Base-by-base conservation (phyloP, 1,140 invertebrate species). In the Babylonia areolata region DNA sequence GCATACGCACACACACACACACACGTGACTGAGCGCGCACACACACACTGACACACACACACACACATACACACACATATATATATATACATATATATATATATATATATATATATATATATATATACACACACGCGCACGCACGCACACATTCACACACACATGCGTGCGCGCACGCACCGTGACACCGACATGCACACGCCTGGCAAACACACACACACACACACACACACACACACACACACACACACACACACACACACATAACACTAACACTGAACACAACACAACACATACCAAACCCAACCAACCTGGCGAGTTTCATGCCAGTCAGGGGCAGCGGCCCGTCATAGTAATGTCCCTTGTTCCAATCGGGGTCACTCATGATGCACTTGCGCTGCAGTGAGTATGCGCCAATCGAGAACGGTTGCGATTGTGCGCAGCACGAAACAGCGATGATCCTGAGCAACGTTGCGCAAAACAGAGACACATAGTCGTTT, bases 351-450 rank as follows among this genome's bases (percentile, higher is more conserved):
- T 94, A 94, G 86, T 94, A 94, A 75, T 93, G 88, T n/a, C 94
- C 94, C 77, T 94, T 93, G 88, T 94, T 93, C 94, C 94, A 94
- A 86, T 94, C 91, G 0, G 93, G 93, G 84, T 95, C 94, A 20
- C 88, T 87, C 94, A 94, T 94, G 51, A 95, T 94, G 39, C 90
- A 90, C 85, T 94, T 93, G 28, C 94, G 88, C 90, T 94, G 94
- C 33, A 95, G 88, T 86, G 94, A 94, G 12, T 94, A 82, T 89
- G 94, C 89, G n/a, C 94, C 94, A 78, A 95, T 94, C 69, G 93
- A 93, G 0, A 94, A 92, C 0, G 94, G 94, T 73, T 94, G 93
- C 23, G 93, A 93, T 78, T 90, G 87, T 9, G 91, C 92, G 89
- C 93, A 94, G 9, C 93, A 89, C 9, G 94, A 94, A 42, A 94